Evolutionary conservation across 2,888 invertebrate genomes (phyloP).

Genomic region (Heteropelma amictum): DNA sequence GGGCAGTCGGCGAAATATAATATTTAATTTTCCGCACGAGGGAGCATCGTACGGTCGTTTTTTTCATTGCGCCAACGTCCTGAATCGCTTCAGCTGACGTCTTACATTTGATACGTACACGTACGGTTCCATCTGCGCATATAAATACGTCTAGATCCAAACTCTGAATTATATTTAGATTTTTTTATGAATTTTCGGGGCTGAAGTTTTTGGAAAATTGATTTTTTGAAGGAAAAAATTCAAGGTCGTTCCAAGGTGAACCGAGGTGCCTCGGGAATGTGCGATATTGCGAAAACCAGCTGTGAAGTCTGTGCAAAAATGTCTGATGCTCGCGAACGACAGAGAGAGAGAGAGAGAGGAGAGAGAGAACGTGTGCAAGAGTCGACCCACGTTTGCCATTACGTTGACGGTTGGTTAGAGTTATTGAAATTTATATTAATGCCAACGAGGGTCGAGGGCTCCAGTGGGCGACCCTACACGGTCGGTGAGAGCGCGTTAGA

Average conservation of each 20-base stretch:
- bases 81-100: conserved; percentile 46
- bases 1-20: conserved; percentile 53
- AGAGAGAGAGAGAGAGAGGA: background rate
- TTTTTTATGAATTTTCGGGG: background rate
- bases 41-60: conserved; percentile 49
- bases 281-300: no score
- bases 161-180: background rate
- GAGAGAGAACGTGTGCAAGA: background rate
- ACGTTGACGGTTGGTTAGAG: conserved; percentile 54
- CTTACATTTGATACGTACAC: conserved; percentile 11
- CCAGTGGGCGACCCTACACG: conserved; percentile 56
- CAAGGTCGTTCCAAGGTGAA: background rate
- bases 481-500: background rate
- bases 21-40: conserved; percentile 57
- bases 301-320: background rate
- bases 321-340: no score
- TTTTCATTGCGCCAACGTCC: conserved; percentile 54
- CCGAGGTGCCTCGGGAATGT: no score
- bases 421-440: conserved; percentile 71
- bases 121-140: background rate
- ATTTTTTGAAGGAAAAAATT: background rate
- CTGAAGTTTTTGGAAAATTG: no score
- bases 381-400: conserved; percentile 34
- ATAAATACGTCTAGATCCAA: background rate
- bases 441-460: conserved; percentile 61